Evolutionary conservation across 2,888 invertebrate genomes (phyloP), one percentile per base, ranked within the genome.

Genomic region (Orthosia gothica): DNA sequence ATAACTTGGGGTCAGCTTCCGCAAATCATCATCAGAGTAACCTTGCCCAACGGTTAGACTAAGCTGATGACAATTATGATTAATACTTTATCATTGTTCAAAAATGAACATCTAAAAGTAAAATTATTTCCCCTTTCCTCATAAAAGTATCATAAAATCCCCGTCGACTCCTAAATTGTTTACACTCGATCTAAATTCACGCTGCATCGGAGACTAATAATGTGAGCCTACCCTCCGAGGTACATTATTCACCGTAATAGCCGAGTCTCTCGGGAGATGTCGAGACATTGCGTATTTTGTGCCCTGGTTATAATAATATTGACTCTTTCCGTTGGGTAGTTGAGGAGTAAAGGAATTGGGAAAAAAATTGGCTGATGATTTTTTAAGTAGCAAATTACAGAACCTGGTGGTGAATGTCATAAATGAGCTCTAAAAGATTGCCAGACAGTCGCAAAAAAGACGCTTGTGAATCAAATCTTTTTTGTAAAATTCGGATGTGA

Each of bases 191-290:
- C 76, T 76, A 82, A 70, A 85, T 85, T 85, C 77, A 81, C 54
- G 59, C 58, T 75, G 69, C 85, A 72, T 72, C 45, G 57, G 85
- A 76, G 85, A 70, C 85, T 76, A 59, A 76, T 85, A 82, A 72
- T 81, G 75, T 70, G 40, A 50, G 69, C 58, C 63, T 65, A 61
- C 66, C 64, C 77, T 66, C 74, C 9, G 5, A 67, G 70, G 68
- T 70, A 84, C 20, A 71, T 84, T 68, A 83, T 74, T 67, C 69
- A 74, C 7, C 26, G 55, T 75, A 70, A 75, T 81, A 69, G 61
- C 64, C 9, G 15, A 55, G 65, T 20, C 76, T 65, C 85, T 40
- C 18, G 84, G 82, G 81, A 81, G 40, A 40, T 20, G 69, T 32
- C 63, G 63, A 62, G 58, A 49, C 74, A 47, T 49, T 59, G 79